Conservation (phyloP, 1,140 invertebrate genomes). For the Drosophila fuyamai region DNA sequence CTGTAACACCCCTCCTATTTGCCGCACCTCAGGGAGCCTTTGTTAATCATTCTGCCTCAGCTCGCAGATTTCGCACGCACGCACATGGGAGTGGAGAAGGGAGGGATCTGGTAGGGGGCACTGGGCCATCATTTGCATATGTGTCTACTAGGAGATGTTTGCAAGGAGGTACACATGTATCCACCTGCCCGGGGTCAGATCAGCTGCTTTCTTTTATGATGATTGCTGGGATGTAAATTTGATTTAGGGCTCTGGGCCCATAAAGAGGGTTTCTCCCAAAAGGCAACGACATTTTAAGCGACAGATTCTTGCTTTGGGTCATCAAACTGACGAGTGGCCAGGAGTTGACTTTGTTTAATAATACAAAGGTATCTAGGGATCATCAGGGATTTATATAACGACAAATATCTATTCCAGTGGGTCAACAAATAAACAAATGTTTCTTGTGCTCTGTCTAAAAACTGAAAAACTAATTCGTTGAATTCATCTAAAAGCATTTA, state of each 20-base stretch:
- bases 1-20: slow-evolving; percentile 7
- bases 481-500: too few species aligned
- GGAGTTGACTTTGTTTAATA: slow-evolving; percentile 13
- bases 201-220: slow-evolving; percentile 53
- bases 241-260: slow-evolving; percentile 33
- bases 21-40: slow-evolving; percentile 64
- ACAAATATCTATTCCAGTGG: not conserved
- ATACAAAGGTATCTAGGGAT: slow-evolving; percentile 6
- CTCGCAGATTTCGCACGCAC: slow-evolving; percentile 74
- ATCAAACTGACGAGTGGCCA: slow-evolving; percentile 11
- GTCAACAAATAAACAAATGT: not conserved
- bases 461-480: too few species aligned
- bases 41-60: slow-evolving; percentile 72
- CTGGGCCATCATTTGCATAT: slow-evolving; percentile 53
- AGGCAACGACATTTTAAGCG: slow-evolving; percentile 38
- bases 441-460: not conserved
- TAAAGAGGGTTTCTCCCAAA: not conserved
- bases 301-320: slow-evolving; percentile 15
- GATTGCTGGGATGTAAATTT: slow-evolving; percentile 53
- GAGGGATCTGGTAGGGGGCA: slow-evolving; percentile 6
- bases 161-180: slow-evolving; percentile 9
- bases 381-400: not conserved
- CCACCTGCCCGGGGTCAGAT: slow-evolving; percentile 36
- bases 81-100: slow-evolving; percentile 47
- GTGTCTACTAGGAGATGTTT: slow-evolving; percentile 14